Conservation (phyloP, 2,113 vertebrate species). For the Myiopsitta monachus region DNA sequence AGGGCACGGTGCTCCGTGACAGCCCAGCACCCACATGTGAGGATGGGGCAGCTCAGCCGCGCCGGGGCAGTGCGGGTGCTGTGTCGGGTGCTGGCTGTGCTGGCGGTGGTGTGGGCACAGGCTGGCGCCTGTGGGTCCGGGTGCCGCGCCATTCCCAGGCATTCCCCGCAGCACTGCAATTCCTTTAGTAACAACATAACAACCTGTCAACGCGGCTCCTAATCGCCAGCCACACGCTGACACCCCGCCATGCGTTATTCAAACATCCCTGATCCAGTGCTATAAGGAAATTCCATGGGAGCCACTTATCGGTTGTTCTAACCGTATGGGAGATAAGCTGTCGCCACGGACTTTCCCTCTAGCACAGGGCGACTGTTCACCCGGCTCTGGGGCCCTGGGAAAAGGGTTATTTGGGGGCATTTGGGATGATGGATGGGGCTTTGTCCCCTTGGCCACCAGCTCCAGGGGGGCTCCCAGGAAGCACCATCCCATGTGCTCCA, state of each 20-base stretch:
- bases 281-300: constrained; percentile 37
- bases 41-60: fast-evolving
- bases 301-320: background rate
- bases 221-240: background rate
- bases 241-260: background rate
- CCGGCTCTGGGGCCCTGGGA: fast-evolving
- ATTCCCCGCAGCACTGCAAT: background rate
- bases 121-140: background rate
- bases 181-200: background rate
- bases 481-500: no score
- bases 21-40: background rate
- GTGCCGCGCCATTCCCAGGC: background rate
- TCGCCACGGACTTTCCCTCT: constrained; percentile 15
- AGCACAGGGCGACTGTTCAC: fast-evolving
- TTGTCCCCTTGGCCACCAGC: background rate
- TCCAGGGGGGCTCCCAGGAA: background rate
- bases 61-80: fast-evolving
- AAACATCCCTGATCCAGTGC: background rate
- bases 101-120: fast-evolving
- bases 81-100: background rate
- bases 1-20: fast-evolving
- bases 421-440: background rate
- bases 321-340: background rate
- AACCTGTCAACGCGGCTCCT: background rate
- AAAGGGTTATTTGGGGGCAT: background rate